Evolutionary conservation across 2,797 vertebrate genomes (phyloP).

Genomic region (Syngnathus acus): DNA sequence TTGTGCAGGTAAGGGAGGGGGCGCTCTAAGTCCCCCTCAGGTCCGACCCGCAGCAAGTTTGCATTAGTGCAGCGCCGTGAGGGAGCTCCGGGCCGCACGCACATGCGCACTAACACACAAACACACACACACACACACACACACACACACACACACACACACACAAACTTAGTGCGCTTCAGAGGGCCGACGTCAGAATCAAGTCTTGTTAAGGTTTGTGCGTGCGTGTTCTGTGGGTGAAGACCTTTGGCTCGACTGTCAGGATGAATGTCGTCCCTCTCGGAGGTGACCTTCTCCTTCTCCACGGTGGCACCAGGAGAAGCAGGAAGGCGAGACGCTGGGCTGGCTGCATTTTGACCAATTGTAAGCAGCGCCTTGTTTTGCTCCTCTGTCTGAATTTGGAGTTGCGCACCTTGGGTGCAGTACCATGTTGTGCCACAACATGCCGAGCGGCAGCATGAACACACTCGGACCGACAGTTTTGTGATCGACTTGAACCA

Average conservation of each 20-base stretch:
- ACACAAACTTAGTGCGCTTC: background rate
- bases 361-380: no score
- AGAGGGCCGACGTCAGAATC: background rate
- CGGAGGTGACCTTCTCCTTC: conserved; percentile 42
- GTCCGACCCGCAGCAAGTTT: conserved; percentile 22
- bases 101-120: no score
- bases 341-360: no score
- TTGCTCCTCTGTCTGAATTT: no score
- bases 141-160: background rate
- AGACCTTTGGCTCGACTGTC: conserved; percentile 41
- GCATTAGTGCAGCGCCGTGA: conserved; percentile 22
- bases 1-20: background rate
- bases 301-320: background rate
- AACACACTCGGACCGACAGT: no score
- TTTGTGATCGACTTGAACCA: no score
- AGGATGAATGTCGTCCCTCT: conserved; percentile 13
- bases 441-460: no score
- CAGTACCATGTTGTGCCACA: no score
- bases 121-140: background rate
- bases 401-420: no score
- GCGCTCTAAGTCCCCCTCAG: conserved; percentile 11
- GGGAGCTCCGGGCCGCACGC: conserved; percentile 2
- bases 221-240: conserved; percentile 10
- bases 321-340: background rate
- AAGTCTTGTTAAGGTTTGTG: background rate